Percentiles rank a stretch among this genome's conserved stretches.
Evolutionary conservation across 1,140 invertebrate genomes (phyloP).

Genomic region (Alviniconcha marisindica): DNA sequence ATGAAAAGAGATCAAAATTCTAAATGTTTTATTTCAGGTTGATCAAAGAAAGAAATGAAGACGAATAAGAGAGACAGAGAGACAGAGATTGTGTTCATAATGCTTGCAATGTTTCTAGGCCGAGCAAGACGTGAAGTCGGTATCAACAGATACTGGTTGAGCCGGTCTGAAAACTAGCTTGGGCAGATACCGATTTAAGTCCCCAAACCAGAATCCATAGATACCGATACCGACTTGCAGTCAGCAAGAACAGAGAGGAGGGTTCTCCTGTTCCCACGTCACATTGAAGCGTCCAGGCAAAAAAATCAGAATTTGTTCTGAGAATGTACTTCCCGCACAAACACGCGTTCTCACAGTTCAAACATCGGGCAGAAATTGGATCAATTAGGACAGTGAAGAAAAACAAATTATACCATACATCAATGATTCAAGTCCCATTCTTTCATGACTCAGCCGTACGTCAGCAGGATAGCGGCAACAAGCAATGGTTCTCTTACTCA

Average conservation of each 20-base stretch:
- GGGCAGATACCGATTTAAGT: neutral
- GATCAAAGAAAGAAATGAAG: constrained; percentile 40
- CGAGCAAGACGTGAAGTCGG: neutral
- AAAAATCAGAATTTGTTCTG: neutral
- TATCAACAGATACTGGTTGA: constrained; percentile 9
- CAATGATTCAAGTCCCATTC: constrained; percentile 20
- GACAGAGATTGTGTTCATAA: constrained; percentile 6
- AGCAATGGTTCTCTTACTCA: constrained; percentile 17
- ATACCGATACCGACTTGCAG: neutral
- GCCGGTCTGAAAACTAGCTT: neutral
- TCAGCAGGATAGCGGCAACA: constrained; percentile 23
- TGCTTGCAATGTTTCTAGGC: constrained; percentile 21
- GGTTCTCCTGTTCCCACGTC: no score
- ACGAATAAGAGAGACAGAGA: constrained; percentile 36
- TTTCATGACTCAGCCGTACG: constrained; percentile 13
- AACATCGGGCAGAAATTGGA: constrained; percentile 5
- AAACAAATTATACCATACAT: neutral
- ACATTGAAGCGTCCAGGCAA: neutral
- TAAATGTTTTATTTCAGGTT: constrained; percentile 44
- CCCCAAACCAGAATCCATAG: neutral
- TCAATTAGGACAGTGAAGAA: neutral
- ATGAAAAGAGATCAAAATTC: constrained; percentile 24
- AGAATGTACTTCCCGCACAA: neutral
- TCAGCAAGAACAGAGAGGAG: neutral
- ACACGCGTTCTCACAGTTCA: neutral